Evolutionary conservation across 2,113 vertebrate species (phyloP), one percentile per base, ranked within the genome.

Genomic region (Phrynosoma platyrhinos): DNA sequence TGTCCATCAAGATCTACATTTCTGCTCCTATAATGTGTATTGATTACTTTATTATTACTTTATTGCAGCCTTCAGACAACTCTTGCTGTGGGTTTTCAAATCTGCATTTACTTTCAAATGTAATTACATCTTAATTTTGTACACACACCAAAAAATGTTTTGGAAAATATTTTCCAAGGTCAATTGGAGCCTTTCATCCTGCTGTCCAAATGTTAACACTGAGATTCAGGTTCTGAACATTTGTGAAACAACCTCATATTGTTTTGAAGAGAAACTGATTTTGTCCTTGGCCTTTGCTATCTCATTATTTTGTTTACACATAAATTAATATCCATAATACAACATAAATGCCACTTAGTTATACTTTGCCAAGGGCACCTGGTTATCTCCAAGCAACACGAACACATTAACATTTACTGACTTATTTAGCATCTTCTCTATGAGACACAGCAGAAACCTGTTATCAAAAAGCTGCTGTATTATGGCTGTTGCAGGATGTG

Each of bases 201-300:
- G 62, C 5, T 47, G 23, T 47, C 21, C 16, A 47, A 76, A 68
- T 23, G 5, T 64, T 1, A 40, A 78, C 40, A 7, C 40, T 62
- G 27, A 76, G 72, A 23, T 14, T 62, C 32, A 64, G 9, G 12
- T 23, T 66, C 23, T 66, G 30, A 86, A 79, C 21, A 55, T 42
- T 84, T 75, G 64, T 79, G 69, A 53, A 71, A 86, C 36, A 53
- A 21, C n/a, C 42, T 68, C 23, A 16, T 10, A 53, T 53, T 52
- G 14, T 9, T 79, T 93, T 92, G 87, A 91, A 79, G 85, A 79
- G 91, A 91, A 94, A 82, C 58, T 89, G 89, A 13, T 36, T 91
- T 91, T 77, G 88, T 92, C 93, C 92, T 95, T 95, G 94, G 96
- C 91, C 94, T 96, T 93, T 93, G 89, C 92, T 95, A 92, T 89